Base-by-base conservation (phyloP, 2,113 vertebrate genomes). In the Propithecus coquereli region DNA sequence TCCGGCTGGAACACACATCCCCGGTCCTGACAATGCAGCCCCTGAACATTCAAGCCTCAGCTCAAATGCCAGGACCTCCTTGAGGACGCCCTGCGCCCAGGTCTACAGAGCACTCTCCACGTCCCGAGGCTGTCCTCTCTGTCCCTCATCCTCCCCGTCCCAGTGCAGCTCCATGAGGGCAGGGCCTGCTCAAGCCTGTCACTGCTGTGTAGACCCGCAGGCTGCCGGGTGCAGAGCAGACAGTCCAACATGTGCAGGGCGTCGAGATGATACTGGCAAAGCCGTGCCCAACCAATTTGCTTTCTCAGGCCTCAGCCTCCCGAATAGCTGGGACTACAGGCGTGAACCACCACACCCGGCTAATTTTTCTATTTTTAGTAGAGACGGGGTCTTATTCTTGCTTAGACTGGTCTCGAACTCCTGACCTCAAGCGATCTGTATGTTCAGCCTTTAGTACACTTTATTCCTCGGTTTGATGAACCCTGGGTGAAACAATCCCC, bases 241-340 rank as follows among this genome's bases (percentile, higher is more conserved):
- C 6, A 4, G 14, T 17, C 34, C 27, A 12, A 37, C 5, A 5
- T 5, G 22, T 1, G 17, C 0, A 3, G 7, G 43, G 34, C 7
- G 17, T 2, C 1, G 17, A 17, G 4, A 2, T 6, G 45, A 22
- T 9, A 2, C 11, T 5, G 27, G 52, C 23, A 27, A 45, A 37
- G 2, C 18, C 23, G 1, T 8, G 32, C 32, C 79, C 40, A 13
- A 32, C 52, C 47, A 25, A 61, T 12, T 6, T n/a, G 27, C 45
- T 61, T 13, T 37, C 87, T 34, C 22, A 34, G 59, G 52, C 52
- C 52, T 54, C 52, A 54, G 52, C 52, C 52, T 54, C 52, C 52
- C 5, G 17, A 54, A 4, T 54, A 54, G 52, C 52, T 20, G 52
- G 17, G 52, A 54, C 52, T 54, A 54, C 9, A 54, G 52, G 52